A percentile compares a stretch with the other conserved stretches of the same genome.
Conservation (phyloP, 1,140 invertebrate species). For the Cyclargus thomasi region DNA sequence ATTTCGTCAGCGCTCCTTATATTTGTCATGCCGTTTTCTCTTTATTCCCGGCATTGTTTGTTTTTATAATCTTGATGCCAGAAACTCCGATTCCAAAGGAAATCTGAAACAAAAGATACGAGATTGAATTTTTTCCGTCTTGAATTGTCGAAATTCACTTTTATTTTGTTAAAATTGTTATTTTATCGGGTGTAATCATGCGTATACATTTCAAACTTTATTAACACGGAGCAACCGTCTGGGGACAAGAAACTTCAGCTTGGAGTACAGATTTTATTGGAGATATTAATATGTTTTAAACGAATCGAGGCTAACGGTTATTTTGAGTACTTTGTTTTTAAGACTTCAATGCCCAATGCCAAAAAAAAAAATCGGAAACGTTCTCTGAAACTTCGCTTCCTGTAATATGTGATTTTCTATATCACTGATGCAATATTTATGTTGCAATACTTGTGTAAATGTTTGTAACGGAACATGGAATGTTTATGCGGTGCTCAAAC, state of each 20-base stretch:
- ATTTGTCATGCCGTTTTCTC: background rate
- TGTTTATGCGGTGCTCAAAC: too few relatives aligned
- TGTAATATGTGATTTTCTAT: too few relatives aligned
- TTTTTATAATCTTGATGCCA: background rate
- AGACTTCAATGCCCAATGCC: too few relatives aligned
- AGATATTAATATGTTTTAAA: too few relatives aligned
- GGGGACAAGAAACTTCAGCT: too few relatives aligned
- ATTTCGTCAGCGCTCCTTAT: background rate
- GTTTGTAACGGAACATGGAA: background rate
- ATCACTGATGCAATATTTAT: background rate
- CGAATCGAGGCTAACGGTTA: too few relatives aligned
- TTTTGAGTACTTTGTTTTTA: too few relatives aligned
- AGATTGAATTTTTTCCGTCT: background rate
- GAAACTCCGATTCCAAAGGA: background rate
- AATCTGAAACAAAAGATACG: background rate
- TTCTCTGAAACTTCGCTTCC: too few relatives aligned
- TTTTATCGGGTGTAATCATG: background rate
- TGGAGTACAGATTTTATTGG: too few relatives aligned
- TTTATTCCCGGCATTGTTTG: background rate
- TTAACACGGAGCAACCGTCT: background rate
- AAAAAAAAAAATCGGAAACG: too few relatives aligned
- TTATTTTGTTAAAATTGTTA: background rate
- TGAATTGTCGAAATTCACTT: background rate
- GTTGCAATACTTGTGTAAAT: background rate
- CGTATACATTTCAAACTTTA: background rate